Base-by-base conservation (phyloP, 2,888 invertebrate genomes). In the Leptinotarsa rubiginosa region DNA sequence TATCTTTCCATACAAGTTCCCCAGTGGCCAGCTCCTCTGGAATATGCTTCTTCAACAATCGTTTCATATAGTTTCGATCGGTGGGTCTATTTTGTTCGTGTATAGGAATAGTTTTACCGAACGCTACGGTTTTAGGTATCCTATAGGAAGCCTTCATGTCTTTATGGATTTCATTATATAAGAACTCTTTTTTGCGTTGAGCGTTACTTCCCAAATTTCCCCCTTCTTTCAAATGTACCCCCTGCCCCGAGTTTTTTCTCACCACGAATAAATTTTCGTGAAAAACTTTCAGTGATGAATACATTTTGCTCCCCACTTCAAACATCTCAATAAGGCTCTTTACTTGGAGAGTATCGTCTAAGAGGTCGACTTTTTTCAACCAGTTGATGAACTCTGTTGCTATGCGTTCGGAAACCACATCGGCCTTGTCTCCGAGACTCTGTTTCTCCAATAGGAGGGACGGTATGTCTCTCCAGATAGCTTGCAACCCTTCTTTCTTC, bases 291-390 rank as follows among this genome's bases (percentile, higher is more conserved):
- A 68, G 41, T 10, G 68, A 56, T 20, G 54, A 16, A 54, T 41
- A 18, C 25, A 68, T 10, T 3, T 16, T 15, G 25, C 25, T 56
- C 5, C 18, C 47, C 18, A 68, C 20, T 54, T 47, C 54, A 13
- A 68, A 68, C 52, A 68, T 68, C 7, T 68, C 68, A 1, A 68
- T 68, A 1, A 68, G 18, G 18, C 68, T 68, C n/a, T 68, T 54
- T 1, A 68, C 47, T 3, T 68, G n/a, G 13, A 68, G 18, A 13
- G 68, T 54, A 1, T 56, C 47, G 25, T 25, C 56, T 12, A 41
- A 18, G 12, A 68, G n/a, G 15, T 31, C 20, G 18, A 7, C 31
- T 15, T 54, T n/a, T 18, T 41, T 41, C 68, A 68, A n/a, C 52
- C 52, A 68, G 25, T 56, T 20, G 47, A 68, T 31, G 47, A 68